A percentile compares a stretch with the other conserved stretches of the same genome.
Evolutionary conservation across 2,113 vertebrate species (phyloP).

Genomic region (Podiceps cristatus): DNA sequence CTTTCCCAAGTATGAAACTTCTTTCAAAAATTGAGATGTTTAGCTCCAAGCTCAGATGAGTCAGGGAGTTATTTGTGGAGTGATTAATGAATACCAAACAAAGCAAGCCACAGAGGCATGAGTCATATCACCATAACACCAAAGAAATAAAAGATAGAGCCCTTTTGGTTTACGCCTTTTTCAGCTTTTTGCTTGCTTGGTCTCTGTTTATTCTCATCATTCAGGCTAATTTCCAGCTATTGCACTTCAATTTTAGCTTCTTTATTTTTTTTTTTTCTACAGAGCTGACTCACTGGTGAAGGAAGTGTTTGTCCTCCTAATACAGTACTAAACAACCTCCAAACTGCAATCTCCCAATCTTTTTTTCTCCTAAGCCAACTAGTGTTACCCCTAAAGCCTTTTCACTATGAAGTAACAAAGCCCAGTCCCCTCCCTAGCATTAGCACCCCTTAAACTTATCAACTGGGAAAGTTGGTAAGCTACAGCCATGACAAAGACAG

Average conservation of each 20-base stretch:
- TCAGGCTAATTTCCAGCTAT: neutral
- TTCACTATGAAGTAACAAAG: neutral
- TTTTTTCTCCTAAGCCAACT: neutral
- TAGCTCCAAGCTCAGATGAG: neutral
- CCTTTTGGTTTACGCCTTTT: neutral
- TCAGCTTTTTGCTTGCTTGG: neutral
- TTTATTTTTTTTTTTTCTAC: neutral
- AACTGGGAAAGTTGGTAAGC: neutral
- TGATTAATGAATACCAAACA: conserved; percentile 7
- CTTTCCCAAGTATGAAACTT: neutral
- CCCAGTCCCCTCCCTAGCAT: neutral
- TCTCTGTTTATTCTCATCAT: neutral
- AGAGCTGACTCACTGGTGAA: neutral
- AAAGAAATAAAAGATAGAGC: neutral
- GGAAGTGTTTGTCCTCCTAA: neutral
- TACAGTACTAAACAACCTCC: neutral
- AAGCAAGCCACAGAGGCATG: neutral
- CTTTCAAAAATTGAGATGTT: neutral
- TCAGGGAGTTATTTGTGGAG: neutral
- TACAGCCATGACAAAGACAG: neutral
- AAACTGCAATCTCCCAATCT: neutral
- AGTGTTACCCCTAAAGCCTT: neutral
- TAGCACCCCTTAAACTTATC: neutral
- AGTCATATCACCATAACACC: neutral
- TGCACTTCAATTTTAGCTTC: neutral